Base-by-base conservation (phyloP, 2,113 vertebrate genomes). In the Reinhardtius hippoglossoides region DNA sequence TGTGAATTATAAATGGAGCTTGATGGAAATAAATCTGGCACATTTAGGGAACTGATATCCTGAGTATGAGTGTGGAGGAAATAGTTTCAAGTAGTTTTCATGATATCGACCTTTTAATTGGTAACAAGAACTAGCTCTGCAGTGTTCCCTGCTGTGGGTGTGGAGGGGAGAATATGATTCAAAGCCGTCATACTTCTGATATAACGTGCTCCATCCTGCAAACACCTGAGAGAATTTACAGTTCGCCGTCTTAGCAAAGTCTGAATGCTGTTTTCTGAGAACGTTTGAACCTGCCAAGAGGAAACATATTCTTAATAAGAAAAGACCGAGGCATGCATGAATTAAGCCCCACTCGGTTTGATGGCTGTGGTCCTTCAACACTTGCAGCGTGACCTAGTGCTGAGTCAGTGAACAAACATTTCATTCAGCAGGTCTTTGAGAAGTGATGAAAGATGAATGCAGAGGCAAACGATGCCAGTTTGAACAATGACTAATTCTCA, bases 341-440 rank as follows among this genome's bases (percentile, higher is more conserved):
- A 67, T 55, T 26, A 56, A 21, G 60, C 44, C 56, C 6, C 35
- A 46, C 44, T 46, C 4, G 2, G 44, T 46, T 46, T 16, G 44
- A 46, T 70, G 48, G 16, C 35, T 63, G 40, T 44, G 9, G 48
- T 64, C 40, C 24, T 54, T 63, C 15, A 48, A 21, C 26, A 26
- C 24, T 46, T 10, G 23, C 21, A 75, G 61, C 44, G 9, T 57
- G 48, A 82, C 26, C 8, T 5, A 55, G 26, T n/a, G 56, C 27
- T 74, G 48, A 40, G 72, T 68, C 56, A 26, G 27, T 71, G 40
- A 46, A 66, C 68, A 80, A 76, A 78, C 68, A 63, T 74, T 48
- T 76, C 60, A 73, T 48, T 35, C 58, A 23, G 21, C 3, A 46
- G 44, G 54, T 73, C 46, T 16, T 48, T 48, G 46, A 5, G 44